These are phyloP conservation scores for Odontomyia ornata DNA, from an alignment of 2,888 invertebrate genomes.

Conservation along the genomic window DNA sequence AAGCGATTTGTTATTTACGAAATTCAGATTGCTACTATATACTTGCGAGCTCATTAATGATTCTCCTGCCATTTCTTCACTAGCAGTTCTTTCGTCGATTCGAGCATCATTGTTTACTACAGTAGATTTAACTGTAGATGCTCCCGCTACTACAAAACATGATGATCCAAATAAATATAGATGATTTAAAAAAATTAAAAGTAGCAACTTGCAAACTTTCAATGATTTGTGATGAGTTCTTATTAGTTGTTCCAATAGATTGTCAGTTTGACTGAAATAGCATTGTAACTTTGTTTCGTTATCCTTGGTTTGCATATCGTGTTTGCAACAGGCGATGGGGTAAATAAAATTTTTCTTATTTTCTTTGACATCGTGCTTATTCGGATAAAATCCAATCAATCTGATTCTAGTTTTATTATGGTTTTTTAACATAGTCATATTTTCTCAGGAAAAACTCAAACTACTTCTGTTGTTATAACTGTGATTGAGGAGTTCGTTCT, in stretches of 20 bases:
- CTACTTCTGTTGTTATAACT: too few species aligned
- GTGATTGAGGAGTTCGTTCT: too few species aligned
- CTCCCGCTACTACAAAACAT: not conserved
- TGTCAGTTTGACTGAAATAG: too few species aligned
- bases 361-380: too few species aligned
- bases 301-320: too few species aligned
- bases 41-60: conserved; percentile 18
- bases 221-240: not conserved
- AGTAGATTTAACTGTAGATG: not conserved
- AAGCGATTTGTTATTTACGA: conserved; percentile 12
- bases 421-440: too few species aligned
- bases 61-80: not conserved
- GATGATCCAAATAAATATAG: conserved; percentile 19
- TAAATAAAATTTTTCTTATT: too few species aligned
- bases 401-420: too few species aligned
- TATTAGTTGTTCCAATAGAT: not conserved
- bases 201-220: not conserved
- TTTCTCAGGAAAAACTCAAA: too few species aligned
- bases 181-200: conserved; percentile 31
- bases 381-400: too few species aligned
- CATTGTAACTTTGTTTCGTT: too few species aligned
- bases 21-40: conserved; percentile 31
- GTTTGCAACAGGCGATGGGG: too few species aligned
- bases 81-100: not conserved
- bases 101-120: not conserved